Percentiles rank a stretch among this genome's conserved stretches.
phyloP scores from a whole-genome alignment of 1,140 invertebrate genomes.

The Spodoptera litura region DNA sequence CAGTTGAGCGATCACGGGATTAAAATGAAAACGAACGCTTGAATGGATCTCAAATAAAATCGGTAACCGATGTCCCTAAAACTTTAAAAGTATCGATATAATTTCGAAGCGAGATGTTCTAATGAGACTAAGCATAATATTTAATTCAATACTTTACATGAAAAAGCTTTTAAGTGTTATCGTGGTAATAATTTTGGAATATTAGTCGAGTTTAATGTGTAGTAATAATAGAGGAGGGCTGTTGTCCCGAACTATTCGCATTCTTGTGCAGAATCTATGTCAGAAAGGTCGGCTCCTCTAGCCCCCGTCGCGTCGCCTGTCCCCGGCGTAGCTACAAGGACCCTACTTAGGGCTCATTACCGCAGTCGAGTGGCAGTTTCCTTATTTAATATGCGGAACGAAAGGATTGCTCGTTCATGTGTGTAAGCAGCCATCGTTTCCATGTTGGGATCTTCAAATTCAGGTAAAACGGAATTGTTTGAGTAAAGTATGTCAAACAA shows the following conservation, averaged over 20 bases:
- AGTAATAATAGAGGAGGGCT: neutral
- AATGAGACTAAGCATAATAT: neutral
- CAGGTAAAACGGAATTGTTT: conserved; percentile 40
- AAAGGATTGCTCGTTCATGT: conserved; percentile 35
- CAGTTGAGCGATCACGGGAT: no score
- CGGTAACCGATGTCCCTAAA: neutral
- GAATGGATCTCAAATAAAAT: neutral
- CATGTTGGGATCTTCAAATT: conserved; percentile 25
- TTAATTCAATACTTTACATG: conserved; percentile 7
- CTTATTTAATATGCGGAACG: conserved; percentile 47
- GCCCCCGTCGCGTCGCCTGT: neutral
- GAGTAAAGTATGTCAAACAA: conserved; percentile 28
- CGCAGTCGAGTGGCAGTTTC: conserved; percentile 27
- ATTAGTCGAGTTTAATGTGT: neutral
- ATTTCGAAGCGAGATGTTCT: neutral
- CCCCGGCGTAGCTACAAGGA: neutral
- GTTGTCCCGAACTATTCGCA: neutral
- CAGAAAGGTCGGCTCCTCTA: conserved; percentile 19
- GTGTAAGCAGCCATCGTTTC: conserved; percentile 28
- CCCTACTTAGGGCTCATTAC: conserved; percentile 45
- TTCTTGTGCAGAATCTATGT: conserved; percentile 26
- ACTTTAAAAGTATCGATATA: neutral
- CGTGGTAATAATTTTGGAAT: conserved; percentile 14
- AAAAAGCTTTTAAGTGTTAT: conserved; percentile 21
- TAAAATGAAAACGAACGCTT: no score